Conservation (phyloP, 2,888 invertebrate species). For the Lasius platythorax region DNA sequence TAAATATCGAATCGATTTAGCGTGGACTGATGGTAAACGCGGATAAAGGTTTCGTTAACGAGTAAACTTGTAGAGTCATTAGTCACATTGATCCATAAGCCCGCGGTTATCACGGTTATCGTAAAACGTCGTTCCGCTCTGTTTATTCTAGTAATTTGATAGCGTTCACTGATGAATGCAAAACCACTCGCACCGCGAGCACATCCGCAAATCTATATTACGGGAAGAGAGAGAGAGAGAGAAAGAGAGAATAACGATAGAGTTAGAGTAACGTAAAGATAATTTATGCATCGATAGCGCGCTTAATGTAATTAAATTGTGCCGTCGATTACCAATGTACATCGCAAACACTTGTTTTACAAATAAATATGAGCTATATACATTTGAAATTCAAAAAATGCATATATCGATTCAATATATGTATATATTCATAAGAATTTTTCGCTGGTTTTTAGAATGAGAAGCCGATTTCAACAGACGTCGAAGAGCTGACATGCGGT, state of each 20-base stretch:
- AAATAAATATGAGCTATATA: neutral
- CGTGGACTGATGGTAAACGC: neutral
- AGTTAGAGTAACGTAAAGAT: neutral
- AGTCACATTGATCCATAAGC: slow-evolving; percentile 37
- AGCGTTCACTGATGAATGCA: slow-evolving; percentile 15
- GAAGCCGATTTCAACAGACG: neutral
- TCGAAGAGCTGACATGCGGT: neutral
- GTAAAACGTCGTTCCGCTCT: slow-evolving; percentile 37
- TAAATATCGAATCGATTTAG: slow-evolving; percentile 21
- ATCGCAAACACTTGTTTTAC: neutral
- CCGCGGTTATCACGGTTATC: slow-evolving; percentile 36
- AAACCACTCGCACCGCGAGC: slow-evolving; percentile 25
- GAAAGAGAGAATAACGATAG: neutral
- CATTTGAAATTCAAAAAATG: slow-evolving; percentile 1
- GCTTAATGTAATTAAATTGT: slow-evolving; percentile 3
- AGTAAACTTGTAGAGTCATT: slow-evolving; percentile 48
- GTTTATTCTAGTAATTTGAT: slow-evolving; percentile 43
- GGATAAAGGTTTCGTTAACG: slow-evolving; percentile 40
- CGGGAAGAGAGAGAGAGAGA: neutral
- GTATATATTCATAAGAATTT: neutral
- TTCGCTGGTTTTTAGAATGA: neutral
- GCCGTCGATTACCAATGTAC: neutral
- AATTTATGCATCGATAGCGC: neutral
- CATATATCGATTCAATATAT: neutral
- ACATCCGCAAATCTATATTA: slow-evolving; percentile 5